Base-by-base conservation (phyloP, 2,888 invertebrate genomes). In the Frankliniella fusca region DNA sequence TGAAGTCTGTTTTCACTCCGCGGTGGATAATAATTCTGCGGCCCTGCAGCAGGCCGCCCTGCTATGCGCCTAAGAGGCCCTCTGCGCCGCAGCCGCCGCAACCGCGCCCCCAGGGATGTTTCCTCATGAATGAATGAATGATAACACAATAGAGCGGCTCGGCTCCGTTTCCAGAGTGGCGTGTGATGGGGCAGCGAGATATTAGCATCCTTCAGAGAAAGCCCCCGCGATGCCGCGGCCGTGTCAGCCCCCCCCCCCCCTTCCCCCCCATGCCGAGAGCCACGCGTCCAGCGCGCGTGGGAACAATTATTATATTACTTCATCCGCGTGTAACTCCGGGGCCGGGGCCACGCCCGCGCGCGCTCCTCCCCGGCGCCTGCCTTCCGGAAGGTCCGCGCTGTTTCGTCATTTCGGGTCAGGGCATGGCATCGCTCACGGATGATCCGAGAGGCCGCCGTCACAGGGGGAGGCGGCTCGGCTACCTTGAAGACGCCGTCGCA, bases 71-170 rank as follows among this genome's bases (percentile, higher is more conserved):
- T 38, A 76, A 76, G 70, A 76, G 27, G 70, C 27, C 61, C 61
- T 61, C 61, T 61, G n/a, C 18, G n/a, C 61, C 61, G n/a, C 61
- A 18, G n/a, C 61, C 61, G 70, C 70, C 70, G 12, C 70, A 7
- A 9, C 70, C 70, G 27, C 70, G 61, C 61, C 61, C 20, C 61
- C 61, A n/a, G 61, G 61, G 61, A 61, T 61, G 61, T 27, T n/a
- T 76, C 70, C 27, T 76, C 70, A 76, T 76, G 70, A 76, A 76
- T 76, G 70, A 76, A 76, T 76, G 70, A 76, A 76, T 76, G 70
- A 76, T 76, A 76, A 76, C 70, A 76, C 70, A 76, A 76, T 76
- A 76, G 70, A 27, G 70, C 70, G 23, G 27, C 23, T 18, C 54
- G 54, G 54, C 54, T 54, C 15, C 61, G 27, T 76, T 76, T 76